Base-by-base conservation (phyloP, 2,888 invertebrate genomes). In the Choreutis nemorana region DNA sequence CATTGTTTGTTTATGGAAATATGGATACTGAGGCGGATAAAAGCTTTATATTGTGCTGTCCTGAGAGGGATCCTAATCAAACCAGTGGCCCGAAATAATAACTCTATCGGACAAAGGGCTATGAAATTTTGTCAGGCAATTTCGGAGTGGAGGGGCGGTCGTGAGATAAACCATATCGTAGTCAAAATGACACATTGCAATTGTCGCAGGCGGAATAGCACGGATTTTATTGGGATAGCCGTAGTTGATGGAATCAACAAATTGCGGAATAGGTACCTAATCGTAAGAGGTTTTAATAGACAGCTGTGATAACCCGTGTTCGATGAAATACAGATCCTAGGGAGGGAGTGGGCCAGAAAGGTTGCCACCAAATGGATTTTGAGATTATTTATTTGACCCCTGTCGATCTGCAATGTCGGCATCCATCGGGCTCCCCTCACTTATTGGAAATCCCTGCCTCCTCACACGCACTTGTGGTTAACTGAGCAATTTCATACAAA, bases 41-140 rank as follows among this genome's bases (percentile, higher is more conserved):
- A 18, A 18, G 18, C 8, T 8, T 8, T 6, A 18, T 18, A 8
- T 18, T 18, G 8, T n/a, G n/a, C n/a, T 18, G 18, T 33, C 29
- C 28, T 26, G 25, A 30, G 6, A 22, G 40, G 43, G 41, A 53
- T 56, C 52, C 55, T 61, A 57, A 61, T 64, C 53, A 65, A 71
- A 65, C 62, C 66, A 64, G 51, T 55, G 59, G 52, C 48, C 65
- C 64, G 62, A 56, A 63, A 66, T 67, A 73, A 71, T 62, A 71
- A 65, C 60, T 59, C 55, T 51, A 65, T 65, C 56, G 55, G 48
- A 65, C 58, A 67, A 71, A 70, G 64, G 66, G 62, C 55, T 54
- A 50, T 48, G 58, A 56, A 53, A 64, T 71, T 66, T 63, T 56
- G 57, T 50, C 58, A 53, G 59, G 54, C 64, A 60, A 70, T 70